These are phyloP conservation scores for Apodemia duryi DNA, from an alignment of 2,888 invertebrate genomes.

Conservation along the genomic window DNA sequence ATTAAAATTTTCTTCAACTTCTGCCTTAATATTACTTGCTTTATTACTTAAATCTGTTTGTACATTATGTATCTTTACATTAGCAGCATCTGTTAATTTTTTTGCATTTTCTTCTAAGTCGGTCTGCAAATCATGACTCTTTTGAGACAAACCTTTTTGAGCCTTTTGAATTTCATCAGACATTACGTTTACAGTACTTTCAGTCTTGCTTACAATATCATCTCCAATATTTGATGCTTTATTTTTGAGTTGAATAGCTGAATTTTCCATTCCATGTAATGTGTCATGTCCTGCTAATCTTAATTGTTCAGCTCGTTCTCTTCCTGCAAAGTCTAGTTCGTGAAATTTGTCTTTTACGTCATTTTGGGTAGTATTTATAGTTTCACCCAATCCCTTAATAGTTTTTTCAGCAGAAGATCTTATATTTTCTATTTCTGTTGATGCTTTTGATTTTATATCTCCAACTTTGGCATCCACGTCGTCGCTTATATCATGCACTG, in stretches of 20 bases:
- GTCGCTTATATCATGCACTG: constrained; percentile 43
- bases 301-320: constrained; percentile 58
- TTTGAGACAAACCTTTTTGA: constrained; percentile 47
- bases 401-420: constrained; percentile 47
- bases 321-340: constrained; percentile 58
- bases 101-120: constrained; percentile 40
- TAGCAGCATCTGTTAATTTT: constrained; percentile 45
- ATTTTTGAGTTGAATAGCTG: constrained; percentile 45
- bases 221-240: constrained; percentile 24
- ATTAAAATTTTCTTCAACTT: constrained; percentile 45
- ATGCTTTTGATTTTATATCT: constrained; percentile 43
- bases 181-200: constrained; percentile 22
- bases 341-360: constrained; percentile 57
- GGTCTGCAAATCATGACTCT: constrained; percentile 44
- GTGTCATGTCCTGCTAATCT: constrained; percentile 47
- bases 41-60: constrained; percentile 48
- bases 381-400: constrained; percentile 54
- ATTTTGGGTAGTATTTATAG: constrained; percentile 51
- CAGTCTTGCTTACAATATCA: constrained; percentile 20
- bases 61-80: constrained; percentile 45
- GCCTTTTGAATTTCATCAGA: constrained; percentile 40
- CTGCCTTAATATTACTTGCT: constrained; percentile 47
- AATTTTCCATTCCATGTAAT: constrained; percentile 46
- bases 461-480: constrained; percentile 41
- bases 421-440: constrained; percentile 42